Conservation (phyloP, 1,140 invertebrate species). For the Drosophila rufa region DNA sequence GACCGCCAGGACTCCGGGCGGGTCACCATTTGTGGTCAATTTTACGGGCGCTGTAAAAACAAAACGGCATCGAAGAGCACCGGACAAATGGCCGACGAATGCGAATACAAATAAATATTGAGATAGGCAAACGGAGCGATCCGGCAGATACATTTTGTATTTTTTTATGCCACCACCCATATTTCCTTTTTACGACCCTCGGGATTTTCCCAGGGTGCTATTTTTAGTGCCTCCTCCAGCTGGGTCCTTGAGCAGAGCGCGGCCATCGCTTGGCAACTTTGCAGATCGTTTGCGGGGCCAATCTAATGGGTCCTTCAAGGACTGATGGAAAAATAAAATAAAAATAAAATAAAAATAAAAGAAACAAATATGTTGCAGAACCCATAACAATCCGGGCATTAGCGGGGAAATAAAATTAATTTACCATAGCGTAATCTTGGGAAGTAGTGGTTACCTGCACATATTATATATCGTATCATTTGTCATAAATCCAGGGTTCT, state of each 20-base stretch:
- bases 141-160: conserved; percentile 42
- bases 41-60: conserved; percentile 76
- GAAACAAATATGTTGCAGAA: neutral
- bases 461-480: too few relatives aligned
- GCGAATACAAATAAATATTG: conserved; percentile 54
- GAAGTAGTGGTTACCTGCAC: neutral
- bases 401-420: conserved; percentile 12
- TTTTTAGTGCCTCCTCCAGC: conserved; percentile 31
- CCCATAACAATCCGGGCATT: neutral
- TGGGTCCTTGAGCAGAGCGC: conserved; percentile 18
- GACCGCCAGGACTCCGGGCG: neutral
- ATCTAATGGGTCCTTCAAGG: conserved; percentile 7
- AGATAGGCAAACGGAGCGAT: conserved; percentile 32
- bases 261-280: conserved; percentile 14
- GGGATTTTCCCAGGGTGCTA: conserved; percentile 6
- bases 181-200: conserved; percentile 37
- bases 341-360: conserved; percentile 15
- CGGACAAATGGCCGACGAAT: conserved; percentile 33
- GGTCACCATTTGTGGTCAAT: conserved; percentile 71
- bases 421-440: neutral
- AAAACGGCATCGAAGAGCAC: conserved; percentile 56
- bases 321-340: neutral
- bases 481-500: too few relatives aligned
- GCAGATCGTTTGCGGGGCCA: conserved; percentile 27
- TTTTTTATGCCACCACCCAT: conserved; percentile 38